Evolutionary conservation across 2,888 invertebrate species (phyloP), one percentile per base, ranked within the genome.

Genomic region (Pogonocherus hispidulus): DNA sequence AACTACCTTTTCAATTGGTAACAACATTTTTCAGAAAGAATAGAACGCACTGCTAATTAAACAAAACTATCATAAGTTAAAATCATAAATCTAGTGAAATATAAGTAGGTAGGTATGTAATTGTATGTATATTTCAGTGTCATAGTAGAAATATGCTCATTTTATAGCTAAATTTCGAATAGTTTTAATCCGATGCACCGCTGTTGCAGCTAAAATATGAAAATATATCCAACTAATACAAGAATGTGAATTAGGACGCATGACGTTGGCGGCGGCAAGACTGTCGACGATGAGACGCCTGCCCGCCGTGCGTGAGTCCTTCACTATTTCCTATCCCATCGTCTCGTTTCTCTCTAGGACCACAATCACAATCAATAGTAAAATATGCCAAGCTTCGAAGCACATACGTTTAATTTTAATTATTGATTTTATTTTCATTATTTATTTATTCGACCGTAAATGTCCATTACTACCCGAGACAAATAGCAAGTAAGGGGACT

Each of bases 231-330:
- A 41, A 5, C 41, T 9, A 5, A 5, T 5, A 41, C 1, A 14
- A 41, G n/a, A 23, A 27, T 27, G 8, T 27, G 27, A 27, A 27
- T 14, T 27, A 52, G 22, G 27, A 52, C 16, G 23, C 51, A 27
- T 52, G 51, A 52, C 51, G 51, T 52, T 18, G n/a, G 27, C n/a
- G 51, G 23, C 27, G 27, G 4, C 51, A 52, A 52, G 51, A 23
- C 27, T 27, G 16, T 14, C n/a, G 51, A 20, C 51, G 51, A 52
- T 14, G 27, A 52, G 51, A 27, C 51, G 51, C 27, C 51, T 3
- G 14, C 16, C 27, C 22, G 16, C 5, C 14, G 51, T 27, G 27
- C 51, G 51, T 52, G 51, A 52, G 27, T 23, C 23, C 51, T 52
- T 52, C 51, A 52, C 51, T 52, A 27, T 52, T 16, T 52, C 27